Conservation (phyloP, 2,888 invertebrate species). For the Adelphocoris suturalis region DNA sequence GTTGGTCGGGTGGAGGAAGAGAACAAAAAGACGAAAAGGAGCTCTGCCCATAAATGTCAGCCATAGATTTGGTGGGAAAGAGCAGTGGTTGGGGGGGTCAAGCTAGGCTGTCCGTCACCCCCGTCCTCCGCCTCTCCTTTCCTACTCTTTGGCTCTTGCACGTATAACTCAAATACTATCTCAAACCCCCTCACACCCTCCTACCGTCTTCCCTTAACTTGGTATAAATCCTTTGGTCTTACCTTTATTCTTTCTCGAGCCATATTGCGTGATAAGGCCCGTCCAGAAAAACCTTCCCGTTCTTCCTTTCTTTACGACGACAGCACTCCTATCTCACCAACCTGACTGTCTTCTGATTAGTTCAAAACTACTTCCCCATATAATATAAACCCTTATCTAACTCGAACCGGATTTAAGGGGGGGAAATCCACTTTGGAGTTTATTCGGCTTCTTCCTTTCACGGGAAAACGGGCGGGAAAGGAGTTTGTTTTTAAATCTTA, state of each 20-base stretch:
- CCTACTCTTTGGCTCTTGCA: constrained; percentile 58
- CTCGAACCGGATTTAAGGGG: constrained; percentile 53
- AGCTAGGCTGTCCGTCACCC: constrained; percentile 74
- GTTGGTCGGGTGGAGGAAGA: constrained; percentile 58
- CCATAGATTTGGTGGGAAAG: constrained; percentile 74
- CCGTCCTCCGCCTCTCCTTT: constrained; percentile 3
- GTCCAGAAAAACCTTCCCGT: constrained; percentile 70
- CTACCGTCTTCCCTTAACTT: constrained; percentile 63
- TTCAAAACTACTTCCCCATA: constrained; percentile 67
- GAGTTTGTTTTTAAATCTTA: constrained; percentile 58
- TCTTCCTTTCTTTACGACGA: constrained; percentile 72
- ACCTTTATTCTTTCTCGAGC: constrained; percentile 74
- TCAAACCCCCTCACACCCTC: constrained; percentile 59
- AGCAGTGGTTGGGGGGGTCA: constrained; percentile 68
- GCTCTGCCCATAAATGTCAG: constrained; percentile 75
- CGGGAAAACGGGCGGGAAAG: constrained; percentile 13
- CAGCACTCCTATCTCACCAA: constrained; percentile 64
- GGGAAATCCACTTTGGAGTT: constrained; percentile 54
- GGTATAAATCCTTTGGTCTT: constrained; percentile 72
- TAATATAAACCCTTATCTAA: constrained; percentile 66
- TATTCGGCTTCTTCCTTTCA: constrained; percentile 45
- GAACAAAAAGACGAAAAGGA: constrained; percentile 75
- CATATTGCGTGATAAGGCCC: constrained; percentile 74
- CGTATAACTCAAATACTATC: constrained; percentile 74
- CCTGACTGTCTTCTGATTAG: constrained; percentile 63